A percentile compares a stretch with the other conserved stretches of the same genome.
phyloP scores from a whole-genome alignment of 1,140 invertebrate species.

The Wiebesia pumilae region DNA sequence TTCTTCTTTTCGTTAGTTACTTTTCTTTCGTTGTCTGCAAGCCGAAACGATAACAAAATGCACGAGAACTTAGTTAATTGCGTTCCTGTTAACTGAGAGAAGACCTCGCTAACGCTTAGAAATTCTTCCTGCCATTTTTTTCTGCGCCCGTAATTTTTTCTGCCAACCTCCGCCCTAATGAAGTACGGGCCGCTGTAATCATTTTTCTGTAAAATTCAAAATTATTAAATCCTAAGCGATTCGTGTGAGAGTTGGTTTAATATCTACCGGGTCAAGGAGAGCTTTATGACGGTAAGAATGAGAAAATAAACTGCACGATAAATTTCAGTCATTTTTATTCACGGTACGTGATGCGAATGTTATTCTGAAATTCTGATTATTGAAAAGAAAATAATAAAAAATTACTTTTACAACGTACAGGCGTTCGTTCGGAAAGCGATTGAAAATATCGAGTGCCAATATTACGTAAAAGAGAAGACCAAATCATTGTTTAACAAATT shows the following conservation, averaged over 20 bases:
- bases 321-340: too few relatives aligned
- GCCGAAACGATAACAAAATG: neutral
- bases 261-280: too few relatives aligned
- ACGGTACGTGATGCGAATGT: too few relatives aligned
- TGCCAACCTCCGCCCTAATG: neutral
- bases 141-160: neutral
- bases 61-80: conserved; percentile 13
- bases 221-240: neutral
- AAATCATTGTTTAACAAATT: too few relatives aligned
- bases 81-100: conserved; percentile 1
- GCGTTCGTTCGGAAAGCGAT: too few relatives aligned
- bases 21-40: neutral
- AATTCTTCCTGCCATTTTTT: neutral
- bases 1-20: neutral
- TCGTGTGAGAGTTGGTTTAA: neutral
- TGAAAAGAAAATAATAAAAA: too few relatives aligned
- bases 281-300: too few relatives aligned
- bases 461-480: too few relatives aligned
- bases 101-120: neutral
- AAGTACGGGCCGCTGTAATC: neutral
- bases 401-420: too few relatives aligned
- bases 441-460: too few relatives aligned
- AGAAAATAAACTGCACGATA: too few relatives aligned
- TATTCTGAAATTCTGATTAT: too few relatives aligned
- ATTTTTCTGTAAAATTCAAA: neutral